Evolutionary conservation across 2,113 vertebrate genomes (phyloP).

Genomic region (Ciconia maguari): DNA sequence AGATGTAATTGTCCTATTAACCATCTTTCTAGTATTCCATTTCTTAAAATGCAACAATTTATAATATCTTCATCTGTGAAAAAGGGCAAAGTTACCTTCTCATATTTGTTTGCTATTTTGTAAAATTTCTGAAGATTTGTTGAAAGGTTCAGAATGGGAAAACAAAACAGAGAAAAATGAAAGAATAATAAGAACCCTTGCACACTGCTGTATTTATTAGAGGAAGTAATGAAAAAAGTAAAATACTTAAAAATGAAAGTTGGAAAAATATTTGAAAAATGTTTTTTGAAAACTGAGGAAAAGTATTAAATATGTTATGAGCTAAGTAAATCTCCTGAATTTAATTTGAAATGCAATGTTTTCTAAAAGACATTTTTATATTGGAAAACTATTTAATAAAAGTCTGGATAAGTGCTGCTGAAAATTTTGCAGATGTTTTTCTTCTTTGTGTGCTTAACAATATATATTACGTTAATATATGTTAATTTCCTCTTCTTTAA

Average conservation of each 20-base stretch:
- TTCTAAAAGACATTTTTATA: not conserved
- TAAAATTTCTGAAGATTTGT: not conserved
- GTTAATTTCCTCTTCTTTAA: not conserved
- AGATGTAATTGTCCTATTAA: not conserved
- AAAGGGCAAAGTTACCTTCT: not conserved
- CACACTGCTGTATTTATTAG: not conserved
- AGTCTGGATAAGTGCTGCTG: not conserved
- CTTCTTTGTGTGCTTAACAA: not conserved
- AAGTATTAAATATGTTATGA: not conserved
- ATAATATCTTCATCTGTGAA: not conserved
- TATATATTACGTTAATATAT: not conserved
- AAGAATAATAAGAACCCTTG: not conserved
- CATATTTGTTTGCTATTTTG: not conserved
- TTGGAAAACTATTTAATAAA: not conserved
- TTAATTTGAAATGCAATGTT: not conserved
- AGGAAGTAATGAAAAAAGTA: not conserved
- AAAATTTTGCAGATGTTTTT: not conserved
- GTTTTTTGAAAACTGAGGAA: not conserved
- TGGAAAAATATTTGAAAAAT: not conserved
- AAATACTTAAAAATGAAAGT: not conserved
- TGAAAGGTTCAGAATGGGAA: not conserved
- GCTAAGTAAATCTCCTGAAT: not conserved
- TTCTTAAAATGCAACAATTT: not conserved
- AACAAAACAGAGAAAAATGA: not conserved
- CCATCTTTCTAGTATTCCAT: not conserved